Percentiles rank a stretch among this genome's conserved stretches.
phyloP scores from a whole-genome alignment of 2,888 invertebrate genomes.

The Cephus sareptanus region DNA sequence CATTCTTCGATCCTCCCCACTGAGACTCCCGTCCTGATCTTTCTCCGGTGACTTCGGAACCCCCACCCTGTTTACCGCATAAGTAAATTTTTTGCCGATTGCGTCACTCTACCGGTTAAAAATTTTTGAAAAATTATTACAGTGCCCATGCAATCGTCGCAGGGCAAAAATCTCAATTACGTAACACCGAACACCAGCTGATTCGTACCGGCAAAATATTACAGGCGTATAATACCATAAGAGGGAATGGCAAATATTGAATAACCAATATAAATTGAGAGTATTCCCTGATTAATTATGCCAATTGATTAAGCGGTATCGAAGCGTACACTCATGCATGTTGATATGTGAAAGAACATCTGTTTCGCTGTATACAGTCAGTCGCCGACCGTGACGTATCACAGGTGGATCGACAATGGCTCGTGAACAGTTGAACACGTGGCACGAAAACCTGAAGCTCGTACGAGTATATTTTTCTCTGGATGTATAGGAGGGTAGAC shows the following conservation, averaged over 20 bases:
- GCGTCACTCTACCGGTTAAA: background rate
- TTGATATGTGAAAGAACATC: constrained; percentile 51
- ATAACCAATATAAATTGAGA: background rate
- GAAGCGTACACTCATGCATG: constrained; percentile 43
- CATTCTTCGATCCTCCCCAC: background rate
- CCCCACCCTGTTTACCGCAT: background rate
- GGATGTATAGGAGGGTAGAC: background rate
- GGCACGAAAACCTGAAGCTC: background rate
- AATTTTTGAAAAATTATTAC: background rate
- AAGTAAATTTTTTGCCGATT: background rate
- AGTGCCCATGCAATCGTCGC: background rate
- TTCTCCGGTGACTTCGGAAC: background rate
- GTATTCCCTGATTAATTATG: constrained; percentile 48
- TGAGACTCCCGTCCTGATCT: background rate
- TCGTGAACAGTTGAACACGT: background rate
- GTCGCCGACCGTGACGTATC: constrained; percentile 16
- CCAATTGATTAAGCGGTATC: constrained; percentile 52
- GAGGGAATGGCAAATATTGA: background rate
- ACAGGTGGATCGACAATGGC: constrained; percentile 31
- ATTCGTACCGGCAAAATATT: background rate
- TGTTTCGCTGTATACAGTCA: constrained; percentile 32
- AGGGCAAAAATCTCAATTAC: background rate
- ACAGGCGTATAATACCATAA: background rate
- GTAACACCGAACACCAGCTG: no score
- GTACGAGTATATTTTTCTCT: background rate